Conservation (phyloP, 2,113 vertebrate genomes). For the Elachura formosa region DNA sequence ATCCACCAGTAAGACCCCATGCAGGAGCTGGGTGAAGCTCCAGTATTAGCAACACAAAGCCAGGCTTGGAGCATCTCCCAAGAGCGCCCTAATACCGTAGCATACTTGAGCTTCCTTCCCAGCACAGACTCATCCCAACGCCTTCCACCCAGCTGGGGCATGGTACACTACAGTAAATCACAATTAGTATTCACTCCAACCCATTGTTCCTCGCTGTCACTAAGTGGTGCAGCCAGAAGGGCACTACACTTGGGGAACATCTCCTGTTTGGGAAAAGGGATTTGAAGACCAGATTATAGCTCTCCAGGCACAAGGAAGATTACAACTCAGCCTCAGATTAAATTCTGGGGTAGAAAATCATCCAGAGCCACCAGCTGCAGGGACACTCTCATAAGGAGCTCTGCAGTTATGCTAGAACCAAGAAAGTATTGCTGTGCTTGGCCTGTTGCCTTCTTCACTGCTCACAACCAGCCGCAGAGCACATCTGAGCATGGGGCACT, state of each 20-base stretch:
- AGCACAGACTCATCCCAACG: not conserved
- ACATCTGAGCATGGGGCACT: not conserved
- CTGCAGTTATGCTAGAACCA: fast-evolving
- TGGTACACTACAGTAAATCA: not conserved
- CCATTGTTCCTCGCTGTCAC: not conserved
- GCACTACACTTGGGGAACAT: not conserved
- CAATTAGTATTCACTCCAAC: not conserved
- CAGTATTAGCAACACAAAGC: not conserved
- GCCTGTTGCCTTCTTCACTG: not conserved
- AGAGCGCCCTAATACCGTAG: fast-evolving
- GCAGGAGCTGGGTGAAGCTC: not conserved
- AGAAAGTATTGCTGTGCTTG: not conserved
- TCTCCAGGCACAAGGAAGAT: not conserved
- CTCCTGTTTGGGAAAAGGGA: not conserved
- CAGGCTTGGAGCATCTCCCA: not conserved
- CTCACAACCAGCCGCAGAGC: not conserved
- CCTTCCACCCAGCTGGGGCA: not conserved
- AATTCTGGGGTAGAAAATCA: not conserved
- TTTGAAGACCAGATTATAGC: not conserved
- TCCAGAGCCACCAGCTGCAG: not conserved
- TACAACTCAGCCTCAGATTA: not conserved
- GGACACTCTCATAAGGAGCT: fast-evolving
- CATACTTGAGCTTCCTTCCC: not conserved
- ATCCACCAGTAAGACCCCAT: fast-evolving
- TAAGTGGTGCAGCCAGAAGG: not conserved